Conservation (phyloP, 2,888 invertebrate species). For the Drosophila formosana region DNA sequence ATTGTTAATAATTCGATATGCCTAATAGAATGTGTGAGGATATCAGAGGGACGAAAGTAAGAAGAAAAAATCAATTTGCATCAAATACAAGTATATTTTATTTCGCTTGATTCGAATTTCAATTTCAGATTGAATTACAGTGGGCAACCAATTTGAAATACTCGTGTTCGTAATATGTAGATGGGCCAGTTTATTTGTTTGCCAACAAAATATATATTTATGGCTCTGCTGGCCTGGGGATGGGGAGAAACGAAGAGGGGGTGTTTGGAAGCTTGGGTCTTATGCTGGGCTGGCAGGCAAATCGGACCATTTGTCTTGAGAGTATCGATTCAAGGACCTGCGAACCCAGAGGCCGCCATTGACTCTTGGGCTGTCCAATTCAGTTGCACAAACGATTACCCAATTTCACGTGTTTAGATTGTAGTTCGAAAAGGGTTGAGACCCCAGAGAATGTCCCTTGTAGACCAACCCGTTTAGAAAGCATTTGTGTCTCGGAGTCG, state of each 20-base stretch:
- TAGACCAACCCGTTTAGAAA: not conserved
- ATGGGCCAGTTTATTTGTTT: constrained; percentile 48
- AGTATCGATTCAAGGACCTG: constrained; percentile 43
- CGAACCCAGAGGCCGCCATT: constrained; percentile 7
- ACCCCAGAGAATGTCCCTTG: constrained; percentile 1
- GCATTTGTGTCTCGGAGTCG: constrained; percentile 17
- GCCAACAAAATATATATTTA: constrained; percentile 41
- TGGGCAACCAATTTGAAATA: constrained; percentile 29
- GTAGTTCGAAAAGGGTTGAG: constrained; percentile 49
- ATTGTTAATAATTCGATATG: constrained; percentile 9
- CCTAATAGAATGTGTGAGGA: constrained; percentile 1
- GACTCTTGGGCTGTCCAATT: constrained; percentile 37
- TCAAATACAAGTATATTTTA: constrained; percentile 21
- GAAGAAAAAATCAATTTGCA: constrained; percentile 11
- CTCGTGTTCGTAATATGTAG: constrained; percentile 6
- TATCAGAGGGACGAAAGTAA: not conserved
- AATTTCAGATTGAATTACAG: constrained; percentile 46
- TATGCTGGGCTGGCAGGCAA: constrained; percentile 30
- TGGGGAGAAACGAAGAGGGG: not conserved
- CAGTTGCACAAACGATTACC: constrained; percentile 55
- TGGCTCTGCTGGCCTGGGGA: constrained; percentile 4
- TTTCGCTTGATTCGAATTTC: constrained; percentile 26
- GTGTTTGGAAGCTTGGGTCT: constrained; percentile 1
- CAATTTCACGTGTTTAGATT: constrained; percentile 59
- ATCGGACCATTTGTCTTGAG: constrained; percentile 52